Evolutionary conservation across 2,888 invertebrate genomes (phyloP).

Genomic region (Cosmia pyralina): DNA sequence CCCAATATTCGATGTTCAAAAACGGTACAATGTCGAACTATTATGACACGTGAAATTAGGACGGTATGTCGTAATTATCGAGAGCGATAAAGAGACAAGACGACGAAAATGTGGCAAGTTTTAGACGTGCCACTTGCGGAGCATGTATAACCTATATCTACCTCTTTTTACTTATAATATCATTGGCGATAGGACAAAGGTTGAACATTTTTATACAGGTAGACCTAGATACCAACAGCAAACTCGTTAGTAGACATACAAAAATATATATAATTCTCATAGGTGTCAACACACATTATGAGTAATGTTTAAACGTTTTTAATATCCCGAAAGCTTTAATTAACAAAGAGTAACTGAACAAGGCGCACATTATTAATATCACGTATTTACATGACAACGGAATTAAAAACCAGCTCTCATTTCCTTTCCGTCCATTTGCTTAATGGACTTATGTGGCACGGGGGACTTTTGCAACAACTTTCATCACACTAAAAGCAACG

Average conservation of each 20-base stretch:
- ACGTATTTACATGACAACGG: conserved; percentile 83
- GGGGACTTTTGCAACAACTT: conserved; percentile 86
- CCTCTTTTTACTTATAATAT: too few species aligned
- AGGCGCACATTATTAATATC: conserved; percentile 82
- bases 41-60: too few species aligned
- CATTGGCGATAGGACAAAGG: background rate
- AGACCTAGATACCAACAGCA: background rate
- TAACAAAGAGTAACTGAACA: conserved; percentile 76
- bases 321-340: conserved; percentile 71
- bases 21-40: too few species aligned
- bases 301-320: conserved; percentile 65
- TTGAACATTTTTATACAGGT: background rate
- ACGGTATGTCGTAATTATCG: too few species aligned
- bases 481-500: conserved; percentile 89
- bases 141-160: too few species aligned
- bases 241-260: conserved; percentile 8
- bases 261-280: conserved; percentile 3
- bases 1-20: too few species aligned
- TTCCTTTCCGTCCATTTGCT: conserved; percentile 87
- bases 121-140: too few species aligned
- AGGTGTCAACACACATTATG: conserved; percentile 49
- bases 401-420: conserved; percentile 89
- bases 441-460: conserved; percentile 88
- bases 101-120: too few species aligned
- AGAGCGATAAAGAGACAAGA: too few species aligned